Evolutionary conservation across 2,888 invertebrate genomes (phyloP), one percentile per base, ranked within the genome.

Genomic region (Toxonevra muliebris): DNA sequence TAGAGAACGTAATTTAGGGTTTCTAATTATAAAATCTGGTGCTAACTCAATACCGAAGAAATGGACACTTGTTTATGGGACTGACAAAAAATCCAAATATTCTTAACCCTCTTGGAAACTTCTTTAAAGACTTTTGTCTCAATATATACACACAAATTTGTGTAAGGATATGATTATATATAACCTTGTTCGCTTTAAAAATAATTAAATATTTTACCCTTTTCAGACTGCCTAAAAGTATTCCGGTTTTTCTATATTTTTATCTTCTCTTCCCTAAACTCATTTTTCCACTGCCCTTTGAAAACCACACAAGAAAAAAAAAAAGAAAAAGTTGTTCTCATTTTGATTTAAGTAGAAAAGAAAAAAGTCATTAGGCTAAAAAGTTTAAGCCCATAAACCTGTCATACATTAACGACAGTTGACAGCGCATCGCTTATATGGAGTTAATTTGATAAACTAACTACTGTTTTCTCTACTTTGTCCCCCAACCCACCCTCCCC

Each of bases 381-480:
- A 65, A 62, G 58, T 69, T 69, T 69, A 19, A 17, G 55, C 17
- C 60, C 65, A 58, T 50, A 61, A 61, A 62, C 65, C 69, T 69
- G 68, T 69, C 69, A 69, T 64, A 68, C 61, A 65, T 68, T 69
- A 71, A 71, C 69, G 71, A 68, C 68, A 68, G 69, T 68, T 69
- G 71, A 69, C 71, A 71, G 65, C 69, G 61, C 69, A 4, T 7
- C 30, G 30, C 30, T 30, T 30, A 65, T 69, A 65, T 58, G 63
- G 52, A 69, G 68, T 65, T 69, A 64, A 69, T 66, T 71, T 68
- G 60, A 71, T 61, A 61, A 68, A 68, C 68, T 60, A 63, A 67
- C 67, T 62, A 17, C 48, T n/a, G 30, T 41, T 62, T 62, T 59
- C 48, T 62, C 60, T 61, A 61, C 66, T 52, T 60, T 54, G 43